A percentile compares a stretch with the other conserved stretches of the same genome.
These are phyloP conservation scores for Engraulis encrasicolus DNA, from an alignment of 2,113 vertebrate genomes.

Conservation along the genomic window DNA sequence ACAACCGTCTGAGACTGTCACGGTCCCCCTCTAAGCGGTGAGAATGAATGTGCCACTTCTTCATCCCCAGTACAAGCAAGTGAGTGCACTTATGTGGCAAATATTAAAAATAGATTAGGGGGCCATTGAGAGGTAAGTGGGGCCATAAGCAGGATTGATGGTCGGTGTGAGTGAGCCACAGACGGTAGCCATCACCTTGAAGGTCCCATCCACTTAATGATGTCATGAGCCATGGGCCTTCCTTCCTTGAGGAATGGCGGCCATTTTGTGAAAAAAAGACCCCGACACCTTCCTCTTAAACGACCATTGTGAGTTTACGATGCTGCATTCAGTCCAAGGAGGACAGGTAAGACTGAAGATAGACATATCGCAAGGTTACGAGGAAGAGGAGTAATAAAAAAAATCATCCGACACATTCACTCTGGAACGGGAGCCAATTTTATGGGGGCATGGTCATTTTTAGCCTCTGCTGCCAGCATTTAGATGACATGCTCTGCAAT, in stretches of 20 bases:
- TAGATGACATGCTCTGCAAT: neutral
- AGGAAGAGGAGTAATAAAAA: slow-evolving; percentile 42
- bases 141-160: slow-evolving; percentile 74
- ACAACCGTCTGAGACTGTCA: slow-evolving; percentile 6
- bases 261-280: slow-evolving; percentile 63
- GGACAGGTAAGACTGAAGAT: slow-evolving; percentile 60
- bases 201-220: slow-evolving; percentile 68
- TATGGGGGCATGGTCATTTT: neutral
- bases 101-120: slow-evolving; percentile 77
- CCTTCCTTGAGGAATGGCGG: slow-evolving; percentile 64
- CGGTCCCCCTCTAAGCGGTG: slow-evolving; percentile 13
- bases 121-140: slow-evolving; percentile 69
- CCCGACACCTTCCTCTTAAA: slow-evolving; percentile 69
- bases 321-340: slow-evolving; percentile 41
- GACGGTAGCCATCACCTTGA: slow-evolving; percentile 70
- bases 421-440: slow-evolving; percentile 38
- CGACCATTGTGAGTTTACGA: slow-evolving; percentile 64
- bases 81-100: slow-evolving; percentile 70
- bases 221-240: slow-evolving; percentile 60
- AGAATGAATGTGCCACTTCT: slow-evolving; percentile 47
- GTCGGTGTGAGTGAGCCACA: slow-evolving; percentile 58
- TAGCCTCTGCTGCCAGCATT: neutral
- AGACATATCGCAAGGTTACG: slow-evolving; percentile 44
- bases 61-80: slow-evolving; percentile 57
- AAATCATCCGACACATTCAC: slow-evolving; percentile 37